Percentiles rank a stretch among this genome's conserved stretches.
These are phyloP conservation scores for Dendrocincla fuliginosa DNA, from an alignment of 2,797 vertebrate species.

Conservation along the genomic window DNA sequence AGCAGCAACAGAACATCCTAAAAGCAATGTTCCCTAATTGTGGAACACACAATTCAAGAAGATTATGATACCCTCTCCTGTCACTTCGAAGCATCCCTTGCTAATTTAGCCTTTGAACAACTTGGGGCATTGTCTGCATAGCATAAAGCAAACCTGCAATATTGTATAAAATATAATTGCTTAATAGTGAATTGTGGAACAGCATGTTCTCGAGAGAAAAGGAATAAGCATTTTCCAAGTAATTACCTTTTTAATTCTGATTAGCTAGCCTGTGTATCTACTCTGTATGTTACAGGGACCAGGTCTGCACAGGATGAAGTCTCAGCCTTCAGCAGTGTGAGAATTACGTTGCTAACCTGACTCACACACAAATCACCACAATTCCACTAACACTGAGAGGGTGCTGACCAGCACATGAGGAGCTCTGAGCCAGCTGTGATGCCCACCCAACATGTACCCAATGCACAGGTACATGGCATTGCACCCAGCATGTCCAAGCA, in stretches of 20 bases:
- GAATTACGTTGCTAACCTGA: background rate
- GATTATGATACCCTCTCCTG: accelerated
- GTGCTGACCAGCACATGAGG: accelerated
- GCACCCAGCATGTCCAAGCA: background rate
- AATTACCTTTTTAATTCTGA: background rate
- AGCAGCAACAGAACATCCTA: background rate
- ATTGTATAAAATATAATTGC: background rate
- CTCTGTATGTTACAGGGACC: background rate
- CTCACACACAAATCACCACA: background rate
- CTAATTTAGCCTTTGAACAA: background rate
- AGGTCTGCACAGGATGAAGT: background rate
- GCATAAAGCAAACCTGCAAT: background rate
- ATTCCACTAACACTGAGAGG: background rate
- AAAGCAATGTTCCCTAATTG: background rate
- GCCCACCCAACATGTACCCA: background rate
- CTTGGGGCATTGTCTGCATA: background rate
- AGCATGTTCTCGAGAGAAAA: background rate
- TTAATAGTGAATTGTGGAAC: background rate
- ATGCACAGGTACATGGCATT: too few relatives aligned
- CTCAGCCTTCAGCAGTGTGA: background rate
- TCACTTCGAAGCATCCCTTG: background rate
- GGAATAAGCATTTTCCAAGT: background rate
- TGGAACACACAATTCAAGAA: background rate
- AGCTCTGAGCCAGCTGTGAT: background rate
- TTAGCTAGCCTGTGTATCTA: background rate